Conservation (phyloP, 1,140 invertebrate species). For the Apis florea region DNA sequence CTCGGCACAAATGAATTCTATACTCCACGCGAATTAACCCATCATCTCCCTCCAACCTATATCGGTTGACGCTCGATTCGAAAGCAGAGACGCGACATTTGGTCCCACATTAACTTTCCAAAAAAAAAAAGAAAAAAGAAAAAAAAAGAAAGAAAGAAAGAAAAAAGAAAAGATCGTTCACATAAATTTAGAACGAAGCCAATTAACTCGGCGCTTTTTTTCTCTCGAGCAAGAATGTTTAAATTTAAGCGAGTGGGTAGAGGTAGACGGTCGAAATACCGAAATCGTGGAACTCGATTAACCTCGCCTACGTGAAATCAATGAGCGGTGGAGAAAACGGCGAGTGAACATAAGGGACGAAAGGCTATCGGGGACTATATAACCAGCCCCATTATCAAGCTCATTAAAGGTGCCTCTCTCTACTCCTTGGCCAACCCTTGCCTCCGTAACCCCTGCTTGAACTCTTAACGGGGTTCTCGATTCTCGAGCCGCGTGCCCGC, state of each 20-base stretch:
- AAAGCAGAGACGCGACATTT: not conserved
- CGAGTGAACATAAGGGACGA: slow-evolving; percentile 26
- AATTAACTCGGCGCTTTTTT: slow-evolving; percentile 6
- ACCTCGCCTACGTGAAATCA: slow-evolving; percentile 61
- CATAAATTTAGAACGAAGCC: too few relatives aligned
- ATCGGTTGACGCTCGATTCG: slow-evolving; percentile 7
- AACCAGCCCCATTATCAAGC: slow-evolving; percentile 68
- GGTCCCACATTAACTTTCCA: too few relatives aligned
- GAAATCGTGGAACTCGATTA: slow-evolving; percentile 63
- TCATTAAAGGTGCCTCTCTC: slow-evolving; percentile 66
- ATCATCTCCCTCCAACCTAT: not conserved
- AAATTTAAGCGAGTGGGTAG: slow-evolving; percentile 52
- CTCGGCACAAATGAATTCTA: slow-evolving; percentile 23
- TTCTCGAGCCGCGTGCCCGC: slow-evolving; percentile 37
- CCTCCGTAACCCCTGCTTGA: slow-evolving; percentile 11
- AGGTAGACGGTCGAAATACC: slow-evolving; percentile 56
- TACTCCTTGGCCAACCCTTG: slow-evolving; percentile 24
- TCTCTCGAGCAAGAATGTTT: slow-evolving; percentile 54
- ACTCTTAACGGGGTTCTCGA: slow-evolving; percentile 48
- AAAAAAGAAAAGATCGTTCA: too few relatives aligned
- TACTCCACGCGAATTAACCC: slow-evolving; percentile 18
- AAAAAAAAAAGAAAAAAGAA: too few relatives aligned
- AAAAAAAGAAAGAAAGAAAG: too few relatives aligned
- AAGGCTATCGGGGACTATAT: slow-evolving; percentile 60
- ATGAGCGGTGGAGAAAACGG: slow-evolving; percentile 55